Percentiles rank a stretch among this genome's conserved stretches.
Evolutionary conservation across 2,797 vertebrate species (phyloP).

Genomic region (Odontamblyopus lacepedii): DNA sequence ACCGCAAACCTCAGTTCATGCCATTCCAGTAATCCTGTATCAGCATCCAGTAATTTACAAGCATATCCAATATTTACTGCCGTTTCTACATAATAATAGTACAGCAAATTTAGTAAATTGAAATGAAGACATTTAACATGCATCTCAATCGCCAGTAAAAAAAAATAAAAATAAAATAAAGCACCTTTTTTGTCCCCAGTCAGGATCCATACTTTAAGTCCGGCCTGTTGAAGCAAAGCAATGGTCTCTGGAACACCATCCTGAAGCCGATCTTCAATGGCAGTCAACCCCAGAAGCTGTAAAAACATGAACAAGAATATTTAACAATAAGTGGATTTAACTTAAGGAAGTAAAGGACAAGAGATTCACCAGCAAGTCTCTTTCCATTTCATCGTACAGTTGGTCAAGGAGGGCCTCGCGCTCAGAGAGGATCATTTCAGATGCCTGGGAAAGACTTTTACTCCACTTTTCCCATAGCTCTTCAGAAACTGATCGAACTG

Average conservation of each 20-base stretch:
- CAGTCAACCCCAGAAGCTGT: conserved; percentile 90
- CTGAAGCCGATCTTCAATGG: conserved; percentile 92
- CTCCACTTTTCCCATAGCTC: conserved; percentile 79
- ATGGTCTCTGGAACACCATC: conserved; percentile 90
- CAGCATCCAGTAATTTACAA: conserved; percentile 85
- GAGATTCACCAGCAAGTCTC: conserved; percentile 80
- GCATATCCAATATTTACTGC: conserved; percentile 91
- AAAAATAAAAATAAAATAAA: background rate
- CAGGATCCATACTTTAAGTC: conserved; percentile 92
- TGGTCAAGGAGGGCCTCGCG: conserved; percentile 71
- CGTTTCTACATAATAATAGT: conserved; percentile 79
- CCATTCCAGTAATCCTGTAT: conserved; percentile 86
- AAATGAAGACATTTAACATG: background rate
- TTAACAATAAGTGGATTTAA: background rate
- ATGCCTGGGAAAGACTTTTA: conserved; percentile 68
- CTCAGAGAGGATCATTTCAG: conserved; percentile 67
- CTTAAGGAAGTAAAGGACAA: background rate
- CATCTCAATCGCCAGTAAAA: background rate
- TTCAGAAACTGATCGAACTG: conserved; percentile 84
- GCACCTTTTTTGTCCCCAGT: conserved; percentile 96
- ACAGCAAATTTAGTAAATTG: background rate
- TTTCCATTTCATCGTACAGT: conserved; percentile 88
- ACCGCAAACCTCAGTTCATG: conserved; percentile 82
- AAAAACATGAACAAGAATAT: background rate
- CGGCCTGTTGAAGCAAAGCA: conserved; percentile 81